Evolutionary conservation across 2,113 vertebrate species (phyloP).

Genomic region (Balaeniceps rex): DNA sequence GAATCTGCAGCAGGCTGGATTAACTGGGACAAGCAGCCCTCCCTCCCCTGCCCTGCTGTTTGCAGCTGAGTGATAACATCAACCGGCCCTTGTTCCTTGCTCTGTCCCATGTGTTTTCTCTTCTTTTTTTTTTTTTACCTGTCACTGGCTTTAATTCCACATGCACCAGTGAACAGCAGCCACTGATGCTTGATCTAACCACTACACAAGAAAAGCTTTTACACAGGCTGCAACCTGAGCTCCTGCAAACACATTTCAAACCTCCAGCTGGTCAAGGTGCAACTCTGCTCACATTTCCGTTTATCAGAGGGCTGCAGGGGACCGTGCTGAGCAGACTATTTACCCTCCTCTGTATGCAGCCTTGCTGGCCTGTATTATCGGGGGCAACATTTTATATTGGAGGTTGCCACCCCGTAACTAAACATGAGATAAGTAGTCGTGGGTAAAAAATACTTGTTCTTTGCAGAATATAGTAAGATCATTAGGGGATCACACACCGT

Average conservation of each 20-base stretch:
- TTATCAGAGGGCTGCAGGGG: not conserved
- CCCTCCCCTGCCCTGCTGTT: not conserved
- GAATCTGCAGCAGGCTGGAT: not conserved
- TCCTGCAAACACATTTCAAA: constrained; percentile 16
- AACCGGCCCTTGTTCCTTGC: not conserved
- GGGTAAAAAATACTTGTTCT: not conserved
- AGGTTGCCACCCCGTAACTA: not conserved
- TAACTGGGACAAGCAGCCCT: not conserved
- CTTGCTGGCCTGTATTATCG: not conserved
- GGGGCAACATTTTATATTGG: not conserved
- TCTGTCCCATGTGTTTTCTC: not conserved
- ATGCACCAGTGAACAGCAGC: constrained; percentile 9
- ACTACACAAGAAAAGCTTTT: not conserved
- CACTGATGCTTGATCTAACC: not conserved
- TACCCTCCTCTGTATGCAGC: not conserved
- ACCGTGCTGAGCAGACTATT: not conserved
- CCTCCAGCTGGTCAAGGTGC: constrained; percentile 42
- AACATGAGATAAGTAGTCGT: not conserved
- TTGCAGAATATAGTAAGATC: not conserved
- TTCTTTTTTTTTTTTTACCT: not conserved
- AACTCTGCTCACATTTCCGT: constrained; percentile 15
- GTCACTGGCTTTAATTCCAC: constrained; percentile 21
- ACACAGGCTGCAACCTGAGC: constrained; percentile 36
- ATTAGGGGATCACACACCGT: not conserved
- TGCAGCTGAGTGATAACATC: constrained; percentile 9